Percentiles rank a stretch among this genome's conserved stretches.
These are phyloP conservation scores for Drosophila lini DNA, from an alignment of 1,140 invertebrate species.

Conservation along the genomic window DNA sequence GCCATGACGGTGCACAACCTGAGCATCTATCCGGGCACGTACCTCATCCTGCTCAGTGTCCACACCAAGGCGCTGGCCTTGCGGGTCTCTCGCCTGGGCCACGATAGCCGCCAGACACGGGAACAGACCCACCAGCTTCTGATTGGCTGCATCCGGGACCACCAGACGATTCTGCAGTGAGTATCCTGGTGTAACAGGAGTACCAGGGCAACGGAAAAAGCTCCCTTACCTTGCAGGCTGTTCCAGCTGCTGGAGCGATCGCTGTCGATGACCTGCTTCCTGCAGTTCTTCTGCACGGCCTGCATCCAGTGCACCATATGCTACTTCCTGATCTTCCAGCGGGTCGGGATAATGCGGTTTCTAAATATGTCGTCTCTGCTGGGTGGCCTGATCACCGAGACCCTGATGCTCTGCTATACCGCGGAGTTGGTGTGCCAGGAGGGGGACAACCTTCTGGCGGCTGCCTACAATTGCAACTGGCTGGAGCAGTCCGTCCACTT, in stretches of 20 bases:
- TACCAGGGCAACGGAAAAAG: background rate
- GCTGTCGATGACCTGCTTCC: conserved; percentile 52
- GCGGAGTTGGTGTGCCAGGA: conserved; percentile 49
- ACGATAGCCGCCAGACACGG: background rate
- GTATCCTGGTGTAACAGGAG: background rate
- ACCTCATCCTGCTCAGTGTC: conserved; percentile 59
- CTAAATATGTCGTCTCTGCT: conserved; percentile 39
- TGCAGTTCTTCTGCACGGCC: conserved; percentile 65
- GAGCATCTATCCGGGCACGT: conserved; percentile 63
- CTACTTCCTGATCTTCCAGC: conserved; percentile 48
- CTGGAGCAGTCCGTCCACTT: conserved; percentile 48
- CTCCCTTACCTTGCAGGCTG: conserved; percentile 18
- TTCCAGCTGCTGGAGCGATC: conserved; percentile 21
- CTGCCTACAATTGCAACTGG: conserved; percentile 71
- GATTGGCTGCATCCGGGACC: conserved; percentile 56
- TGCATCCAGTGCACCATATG: conserved; percentile 42
- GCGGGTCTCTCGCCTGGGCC: conserved; percentile 45
- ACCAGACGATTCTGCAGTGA: conserved; percentile 57
- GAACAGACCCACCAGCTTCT: conserved; percentile 5
- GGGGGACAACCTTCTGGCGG: conserved; percentile 35
- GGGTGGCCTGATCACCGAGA: conserved; percentile 41
- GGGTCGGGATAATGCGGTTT: conserved; percentile 21
- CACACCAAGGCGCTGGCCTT: conserved; percentile 61
- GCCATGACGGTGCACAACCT: conserved; percentile 15
- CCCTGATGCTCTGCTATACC: conserved; percentile 60